phyloP scores from a whole-genome alignment of 2,888 invertebrate genomes.

The Doris montereyensis region DNA sequence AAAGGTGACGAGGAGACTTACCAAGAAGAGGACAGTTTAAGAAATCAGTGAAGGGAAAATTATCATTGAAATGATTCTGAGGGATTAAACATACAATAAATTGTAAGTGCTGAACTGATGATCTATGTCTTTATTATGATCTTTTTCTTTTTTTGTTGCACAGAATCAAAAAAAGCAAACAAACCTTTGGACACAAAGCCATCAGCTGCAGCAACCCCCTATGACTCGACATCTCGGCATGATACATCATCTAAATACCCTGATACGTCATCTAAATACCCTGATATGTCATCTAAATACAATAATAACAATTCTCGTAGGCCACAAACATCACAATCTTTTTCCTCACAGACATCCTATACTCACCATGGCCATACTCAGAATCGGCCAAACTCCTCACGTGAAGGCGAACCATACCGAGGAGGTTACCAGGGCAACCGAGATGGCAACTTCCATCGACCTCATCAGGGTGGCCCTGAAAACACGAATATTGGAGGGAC shows the following conservation, averaged over 20 bases:
- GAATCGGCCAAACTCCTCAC: background rate
- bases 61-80: too few species aligned
- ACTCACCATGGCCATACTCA: background rate
- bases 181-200: background rate
- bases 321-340: background rate
- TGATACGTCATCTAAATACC: too few species aligned
- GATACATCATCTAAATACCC: constrained; percentile 5
- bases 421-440: background rate
- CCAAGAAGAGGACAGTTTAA: too few species aligned
- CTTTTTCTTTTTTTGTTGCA: background rate
- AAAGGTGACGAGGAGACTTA: too few species aligned
- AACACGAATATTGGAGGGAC: constrained; percentile 10
- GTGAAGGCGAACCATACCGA: background rate
- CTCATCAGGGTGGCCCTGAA: background rate
- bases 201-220: constrained; percentile 7
- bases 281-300: too few species aligned
- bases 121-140: too few species aligned
- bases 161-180: constrained; percentile 17
- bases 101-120: too few species aligned
- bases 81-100: too few species aligned
- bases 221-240: too few species aligned
- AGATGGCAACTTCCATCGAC: background rate
- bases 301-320: constrained; percentile 15
- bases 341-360: background rate
- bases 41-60: too few species aligned